A percentile compares a stretch with the other conserved stretches of the same genome.
phyloP scores from a whole-genome alignment of 1,140 invertebrate genomes.

The Microvelia longipes region DNA sequence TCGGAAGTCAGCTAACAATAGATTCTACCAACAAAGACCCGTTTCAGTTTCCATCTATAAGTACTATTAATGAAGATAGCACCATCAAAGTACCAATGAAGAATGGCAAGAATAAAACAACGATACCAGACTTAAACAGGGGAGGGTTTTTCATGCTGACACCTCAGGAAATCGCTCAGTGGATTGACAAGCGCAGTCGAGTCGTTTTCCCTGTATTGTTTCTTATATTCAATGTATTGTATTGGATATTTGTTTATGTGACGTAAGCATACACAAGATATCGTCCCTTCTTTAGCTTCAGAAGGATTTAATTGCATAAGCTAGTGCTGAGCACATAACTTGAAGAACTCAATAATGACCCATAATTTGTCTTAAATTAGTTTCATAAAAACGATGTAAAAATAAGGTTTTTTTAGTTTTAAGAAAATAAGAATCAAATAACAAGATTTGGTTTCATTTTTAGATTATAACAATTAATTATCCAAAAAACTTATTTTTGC shows the following conservation, averaged over 20 bases:
- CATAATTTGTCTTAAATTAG: too few relatives aligned
- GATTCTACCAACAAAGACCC: constrained; percentile 17
- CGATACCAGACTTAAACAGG: constrained; percentile 20
- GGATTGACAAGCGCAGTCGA: constrained; percentile 66
- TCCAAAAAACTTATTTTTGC: too few relatives aligned
- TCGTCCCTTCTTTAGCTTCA: too few relatives aligned
- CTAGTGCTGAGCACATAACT: too few relatives aligned
- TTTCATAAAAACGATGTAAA: too few relatives aligned
- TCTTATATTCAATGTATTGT: constrained; percentile 64
- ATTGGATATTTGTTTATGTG: constrained; percentile 50
- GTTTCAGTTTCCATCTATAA: constrained; percentile 5
- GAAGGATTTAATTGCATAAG: too few relatives aligned
- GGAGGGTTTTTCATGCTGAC: constrained; percentile 63
- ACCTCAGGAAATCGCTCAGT: constrained; percentile 68
- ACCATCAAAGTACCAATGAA: constrained; percentile 6
- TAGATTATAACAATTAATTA: too few relatives aligned
- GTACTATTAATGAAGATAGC: not conserved
- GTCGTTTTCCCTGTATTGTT: constrained; percentile 62
- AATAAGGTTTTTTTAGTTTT: too few relatives aligned
- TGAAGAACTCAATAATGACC: too few relatives aligned
- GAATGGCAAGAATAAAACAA: not conserved
- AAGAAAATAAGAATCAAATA: too few relatives aligned
- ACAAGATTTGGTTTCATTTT: too few relatives aligned
- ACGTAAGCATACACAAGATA: too few relatives aligned
- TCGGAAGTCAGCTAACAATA: constrained; percentile 14